Evolutionary conservation across 2,888 invertebrate species (phyloP).

Genomic region (Uloborus plumipes): DNA sequence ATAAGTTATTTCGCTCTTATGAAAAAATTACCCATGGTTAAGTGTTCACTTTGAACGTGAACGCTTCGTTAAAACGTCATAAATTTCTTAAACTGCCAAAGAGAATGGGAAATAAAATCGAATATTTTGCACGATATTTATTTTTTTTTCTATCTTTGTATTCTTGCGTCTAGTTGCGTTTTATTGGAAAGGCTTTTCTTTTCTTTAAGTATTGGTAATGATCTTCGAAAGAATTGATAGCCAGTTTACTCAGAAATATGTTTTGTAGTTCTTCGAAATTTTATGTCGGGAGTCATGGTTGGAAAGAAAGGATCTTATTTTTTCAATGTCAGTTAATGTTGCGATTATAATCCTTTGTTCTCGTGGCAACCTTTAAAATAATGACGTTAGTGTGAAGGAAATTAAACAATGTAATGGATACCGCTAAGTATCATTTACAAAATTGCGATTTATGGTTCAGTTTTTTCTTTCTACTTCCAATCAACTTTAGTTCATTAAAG

Average conservation of each 20-base stretch:
- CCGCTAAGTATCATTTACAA: too few relatives aligned
- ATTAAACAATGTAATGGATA: too few relatives aligned
- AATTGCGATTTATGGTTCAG: too few relatives aligned
- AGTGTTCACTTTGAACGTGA: conserved; percentile 42
- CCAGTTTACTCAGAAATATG: not conserved
- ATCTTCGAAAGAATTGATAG: conserved; percentile 2
- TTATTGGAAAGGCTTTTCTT: not conserved
- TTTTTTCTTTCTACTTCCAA: too few relatives aligned
- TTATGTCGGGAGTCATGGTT: not conserved
- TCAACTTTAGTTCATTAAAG: too few relatives aligned
- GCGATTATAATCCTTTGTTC: too few relatives aligned
- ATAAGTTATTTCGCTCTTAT: conserved; percentile 31
- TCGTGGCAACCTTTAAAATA: too few relatives aligned
- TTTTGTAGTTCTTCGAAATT: not conserved
- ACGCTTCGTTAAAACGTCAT: conserved; percentile 61
- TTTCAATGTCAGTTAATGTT: too few relatives aligned
- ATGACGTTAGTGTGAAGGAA: too few relatives aligned
- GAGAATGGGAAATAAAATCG: too few relatives aligned
- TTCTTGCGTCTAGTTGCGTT: not conserved
- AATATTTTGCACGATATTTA: too few relatives aligned
- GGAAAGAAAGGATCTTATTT: not conserved
- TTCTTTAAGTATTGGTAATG: not conserved
- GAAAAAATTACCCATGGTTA: conserved; percentile 16
- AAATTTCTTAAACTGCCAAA: conserved; percentile 29
- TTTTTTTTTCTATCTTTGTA: too few relatives aligned